phyloP scores from a whole-genome alignment of 2,888 invertebrate species.

The Eilema caniola region DNA sequence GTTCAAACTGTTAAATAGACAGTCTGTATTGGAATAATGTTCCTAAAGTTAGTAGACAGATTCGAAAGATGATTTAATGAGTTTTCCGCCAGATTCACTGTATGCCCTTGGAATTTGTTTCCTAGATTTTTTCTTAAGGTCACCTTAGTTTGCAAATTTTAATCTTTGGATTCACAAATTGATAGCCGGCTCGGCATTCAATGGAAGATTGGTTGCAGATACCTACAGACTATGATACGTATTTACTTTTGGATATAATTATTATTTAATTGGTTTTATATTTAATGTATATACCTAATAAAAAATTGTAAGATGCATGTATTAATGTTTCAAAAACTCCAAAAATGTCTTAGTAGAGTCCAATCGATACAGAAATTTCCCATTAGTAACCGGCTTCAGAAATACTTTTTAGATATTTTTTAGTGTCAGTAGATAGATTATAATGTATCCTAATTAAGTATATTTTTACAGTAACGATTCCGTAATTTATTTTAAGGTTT shows the following conservation, averaged over 20 bases:
- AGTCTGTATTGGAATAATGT: not conserved
- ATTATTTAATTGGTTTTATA: too few relatives aligned
- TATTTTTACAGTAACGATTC: not conserved
- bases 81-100: not conserved
- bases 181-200: not conserved
- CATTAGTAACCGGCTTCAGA: too few relatives aligned
- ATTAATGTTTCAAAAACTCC: too few relatives aligned
- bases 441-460: not conserved
- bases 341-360: too few relatives aligned
- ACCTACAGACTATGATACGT: not conserved
- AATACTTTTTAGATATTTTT: too few relatives aligned
- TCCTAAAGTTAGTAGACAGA: not conserved
- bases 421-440: too few relatives aligned
- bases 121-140: slow-evolving; percentile 1
- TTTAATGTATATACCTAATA: too few relatives aligned
- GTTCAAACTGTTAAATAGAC: too few relatives aligned
- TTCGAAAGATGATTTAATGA: not conserved
- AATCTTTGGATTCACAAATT: not conserved
- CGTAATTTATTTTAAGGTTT: not conserved
- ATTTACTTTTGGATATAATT: too few relatives aligned
- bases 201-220: not conserved
- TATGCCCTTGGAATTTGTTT: not conserved
- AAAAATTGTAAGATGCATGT: too few relatives aligned
- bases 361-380: too few relatives aligned
- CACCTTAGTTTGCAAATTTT: not conserved